A percentile compares a stretch with the other conserved stretches of the same genome.
Evolutionary conservation across 2,113 vertebrate genomes (phyloP).

Genomic region (Onychostoma macrolepis): DNA sequence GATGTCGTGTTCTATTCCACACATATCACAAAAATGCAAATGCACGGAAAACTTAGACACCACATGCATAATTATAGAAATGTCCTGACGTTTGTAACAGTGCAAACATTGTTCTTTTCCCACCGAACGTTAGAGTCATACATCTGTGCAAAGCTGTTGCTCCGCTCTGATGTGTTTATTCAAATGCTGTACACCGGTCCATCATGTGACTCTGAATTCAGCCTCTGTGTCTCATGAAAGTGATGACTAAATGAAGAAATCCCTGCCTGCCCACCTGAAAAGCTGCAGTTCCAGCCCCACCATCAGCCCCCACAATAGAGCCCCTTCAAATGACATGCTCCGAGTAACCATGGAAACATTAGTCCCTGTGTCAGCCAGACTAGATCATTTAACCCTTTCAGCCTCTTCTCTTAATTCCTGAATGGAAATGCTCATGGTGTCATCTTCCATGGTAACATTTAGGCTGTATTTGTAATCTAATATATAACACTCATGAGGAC

Average conservation of each 20-base stretch:
- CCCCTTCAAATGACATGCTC: slow-evolving; percentile 43
- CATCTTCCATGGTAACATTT: background rate
- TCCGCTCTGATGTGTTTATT: background rate
- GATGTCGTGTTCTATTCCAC: background rate
- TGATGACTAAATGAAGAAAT: background rate
- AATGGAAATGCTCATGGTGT: background rate
- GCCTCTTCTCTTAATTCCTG: background rate
- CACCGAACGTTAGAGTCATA: background rate
- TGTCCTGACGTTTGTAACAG: background rate
- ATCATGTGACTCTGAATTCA: background rate
- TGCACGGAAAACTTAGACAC: background rate
- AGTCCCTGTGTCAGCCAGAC: background rate
- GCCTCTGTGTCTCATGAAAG: background rate
- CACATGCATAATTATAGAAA: background rate
- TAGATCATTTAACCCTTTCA: slow-evolving; percentile 14
- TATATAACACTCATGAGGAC: background rate
- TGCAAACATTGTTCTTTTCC: background rate
- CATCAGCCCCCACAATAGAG: slow-evolving; percentile 38
- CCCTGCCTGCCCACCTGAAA: background rate
- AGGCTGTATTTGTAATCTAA: background rate
- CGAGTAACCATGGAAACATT: slow-evolving; percentile 58
- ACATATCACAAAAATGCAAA: background rate
- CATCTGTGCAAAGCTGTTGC: slow-evolving; percentile 4
- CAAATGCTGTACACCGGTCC: background rate
- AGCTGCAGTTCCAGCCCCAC: background rate